Base-by-base conservation (phyloP, 2,888 invertebrate genomes). In the Habrosyne pyritoides region DNA sequence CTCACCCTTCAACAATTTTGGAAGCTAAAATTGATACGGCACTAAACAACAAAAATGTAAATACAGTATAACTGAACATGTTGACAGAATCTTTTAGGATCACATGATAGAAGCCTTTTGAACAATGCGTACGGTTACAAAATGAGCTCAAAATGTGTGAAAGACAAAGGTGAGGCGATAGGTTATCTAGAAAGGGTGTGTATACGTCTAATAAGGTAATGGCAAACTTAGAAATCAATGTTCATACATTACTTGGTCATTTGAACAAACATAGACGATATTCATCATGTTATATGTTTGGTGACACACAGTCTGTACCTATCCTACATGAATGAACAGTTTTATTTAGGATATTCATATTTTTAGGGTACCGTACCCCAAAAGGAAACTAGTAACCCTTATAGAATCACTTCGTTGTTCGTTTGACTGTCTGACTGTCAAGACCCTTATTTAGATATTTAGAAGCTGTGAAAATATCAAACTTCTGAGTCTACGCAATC, bases 171-270 rank as follows among this genome's bases (percentile, higher is more conserved):
- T 71, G 70, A 67, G 73, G 66, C 62, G 67, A 77, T 77, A 79
- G 62, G 70, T 83, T 89, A 89, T 91, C 89, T 60, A 53, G 63
- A 71, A 63, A 82, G 83, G 91, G 86, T 79, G 85, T 82, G 89
- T 72, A 85, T 57, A 53, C 53, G 61, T 87, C 87, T 60, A 83
- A 90, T 79, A 88, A 77, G 91, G 91, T 72, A 72, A 78, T 72
- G 69, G 80, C 73, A 86, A 89, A 91, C 86, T 71, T 56, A 73
- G 73, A 80, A 86, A 88, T 87, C 87, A 83, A 81, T 85, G 81
- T 84, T 79, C 82, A 84, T 75, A 86, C 80, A 84, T 72, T 73
- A 75, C 70, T 66, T 62, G 61, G 62, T 73, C 65, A 65, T 69
- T 66, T 69, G 61, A 66, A 60, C 70, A 79, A 77, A 78, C 71